phyloP scores from a whole-genome alignment of 2,113 vertebrate genomes.

The Mus musculus region GRCm39 chr2:87776501-87777000 shows the following conservation, averaged over 20 bases:
- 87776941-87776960: background rate
- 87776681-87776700: fast-evolving
- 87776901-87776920: background rate
- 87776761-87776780: fast-evolving
- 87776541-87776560: no score
- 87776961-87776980: background rate
- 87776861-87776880: background rate
- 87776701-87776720: background rate
- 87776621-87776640: background rate
- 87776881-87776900: background rate
- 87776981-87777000: background rate
- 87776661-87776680: background rate
- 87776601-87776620: background rate
- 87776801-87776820: background rate
- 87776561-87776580: background rate
- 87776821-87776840: background rate
- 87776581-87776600: no score
- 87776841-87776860: background rate
- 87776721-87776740: no score
- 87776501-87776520: no score
- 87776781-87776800: background rate
- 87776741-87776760: no score
- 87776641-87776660: background rate
- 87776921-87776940: background rate
- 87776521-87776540: no score